Conservation (phyloP, 2,888 invertebrate species). For the Chrysolina haemoptera region DNA sequence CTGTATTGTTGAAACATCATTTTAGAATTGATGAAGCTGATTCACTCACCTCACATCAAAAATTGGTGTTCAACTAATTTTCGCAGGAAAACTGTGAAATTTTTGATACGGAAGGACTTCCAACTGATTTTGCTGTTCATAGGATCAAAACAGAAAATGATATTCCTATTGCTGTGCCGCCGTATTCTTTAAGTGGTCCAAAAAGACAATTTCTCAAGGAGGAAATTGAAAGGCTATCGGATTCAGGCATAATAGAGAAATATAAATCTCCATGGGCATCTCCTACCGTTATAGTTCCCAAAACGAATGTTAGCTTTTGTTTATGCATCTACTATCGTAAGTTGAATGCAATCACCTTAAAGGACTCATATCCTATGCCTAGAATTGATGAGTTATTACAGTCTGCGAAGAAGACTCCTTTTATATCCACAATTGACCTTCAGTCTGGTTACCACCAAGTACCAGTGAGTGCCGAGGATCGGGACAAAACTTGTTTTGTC, state of each 20-base stretch:
- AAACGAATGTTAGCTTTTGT: not conserved
- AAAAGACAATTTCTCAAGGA: not conserved
- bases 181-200: not conserved
- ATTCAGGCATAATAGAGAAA: conserved; percentile 9
- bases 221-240: not conserved
- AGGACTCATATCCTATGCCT: too few relatives aligned
- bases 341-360: conserved; percentile 11
- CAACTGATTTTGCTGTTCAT: conserved; percentile 22
- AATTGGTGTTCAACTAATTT: not conserved
- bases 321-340: not conserved
- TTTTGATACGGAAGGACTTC: conserved; percentile 5
- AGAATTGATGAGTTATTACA: not conserved
- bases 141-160: conserved; percentile 8
- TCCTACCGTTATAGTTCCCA: not conserved
- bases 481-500: conserved; percentile 35
- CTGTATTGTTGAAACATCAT: not conserved
- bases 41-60: conserved; percentile 9
- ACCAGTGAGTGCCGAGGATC: conserved; percentile 23
- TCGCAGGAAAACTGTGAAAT: conserved; percentile 2
- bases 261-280: not conserved
- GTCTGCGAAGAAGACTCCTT: not conserved
- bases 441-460: conserved; percentile 35
- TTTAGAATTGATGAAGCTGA: conserved; percentile 14
- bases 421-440: conserved; percentile 31
- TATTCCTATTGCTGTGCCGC: not conserved